Base-by-base conservation (phyloP, 2,797 vertebrate genomes). In the Propithecus perrieri region DNA sequence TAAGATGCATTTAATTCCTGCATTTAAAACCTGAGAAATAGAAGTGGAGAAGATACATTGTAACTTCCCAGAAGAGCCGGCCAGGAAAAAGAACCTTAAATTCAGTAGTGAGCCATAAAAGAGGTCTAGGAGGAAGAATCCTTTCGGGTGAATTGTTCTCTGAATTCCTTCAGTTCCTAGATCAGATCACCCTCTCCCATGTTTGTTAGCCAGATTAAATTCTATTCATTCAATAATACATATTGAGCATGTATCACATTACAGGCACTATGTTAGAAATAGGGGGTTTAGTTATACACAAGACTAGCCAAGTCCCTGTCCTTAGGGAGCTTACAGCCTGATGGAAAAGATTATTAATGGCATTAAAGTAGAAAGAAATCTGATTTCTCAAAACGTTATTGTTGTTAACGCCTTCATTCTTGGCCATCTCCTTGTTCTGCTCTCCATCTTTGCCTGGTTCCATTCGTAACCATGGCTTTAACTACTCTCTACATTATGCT, bases 1-100 rank as follows among this genome's bases (percentile, higher is more conserved):
- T 61, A 26, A 86, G 33, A 55, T 30, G 35, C 41, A 89, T 69
- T 65, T 65, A 65, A n/a, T 65, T 65, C 30, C 15, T 26, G 46
- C 41, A 89, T 74, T 91, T 65, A 41, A 79, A 92, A 85, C 74
- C 12, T 11, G 7, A 87, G 14, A 80, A 76, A 63, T n/a, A 76
- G 22, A 76, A 86, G 41, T 55, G 89, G 76, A 72, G n/a, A 87
- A 81, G 38, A 41, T 41, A 38, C 24, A 11, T 59, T 67, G 2
- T 48, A 93, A 84, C 14, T 90, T 85, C 48, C 55, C n/a, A 71
- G 24, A 71, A n/a, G 9, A n/a, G 5, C 33, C 72, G 33, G 2
- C 9, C 46, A 24, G 11, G 48, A 80, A 89, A 71, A 79, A 20
- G 30, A 92, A 53, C n/a, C 61, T 80, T 10, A 57, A 3, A 33